A percentile compares a stretch with the other conserved stretches of the same genome.
These are phyloP conservation scores for Rhopilema esculentum DNA, from an alignment of 30 jellyfish, hydroid and myxozoan species.

Conservation along the genomic window DNA sequence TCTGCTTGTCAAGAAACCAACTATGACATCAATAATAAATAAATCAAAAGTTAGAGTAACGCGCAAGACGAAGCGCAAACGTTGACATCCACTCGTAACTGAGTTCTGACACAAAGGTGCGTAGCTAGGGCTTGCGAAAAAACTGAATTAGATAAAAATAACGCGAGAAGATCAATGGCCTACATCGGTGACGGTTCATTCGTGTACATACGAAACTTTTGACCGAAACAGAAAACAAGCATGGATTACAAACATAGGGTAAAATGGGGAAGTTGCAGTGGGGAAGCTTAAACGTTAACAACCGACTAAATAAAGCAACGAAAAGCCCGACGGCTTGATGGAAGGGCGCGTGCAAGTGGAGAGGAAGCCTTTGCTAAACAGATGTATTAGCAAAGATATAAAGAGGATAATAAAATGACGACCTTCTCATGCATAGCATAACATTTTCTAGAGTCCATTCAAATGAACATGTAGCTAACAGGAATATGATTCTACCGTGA, in stretches of 20 bases:
- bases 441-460: background rate
- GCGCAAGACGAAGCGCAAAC: no score
- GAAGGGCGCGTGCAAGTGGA: background rate
- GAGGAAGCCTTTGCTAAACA: background rate
- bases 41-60: background rate
- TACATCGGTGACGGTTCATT: no score
- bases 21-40: background rate
- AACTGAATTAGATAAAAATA: no score
- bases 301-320: conserved; percentile 2
- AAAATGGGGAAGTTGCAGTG: no score
- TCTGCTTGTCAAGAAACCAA: background rate
- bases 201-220: no score
- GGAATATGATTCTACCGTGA: background rate
- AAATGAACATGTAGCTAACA: background rate
- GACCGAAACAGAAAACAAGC: no score
- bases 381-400: background rate
- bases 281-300: no score
- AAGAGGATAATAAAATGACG: background rate
- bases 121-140: background rate
- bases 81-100: no score
- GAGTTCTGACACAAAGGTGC: no score
- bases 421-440: background rate
- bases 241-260: no score
- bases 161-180: no score
- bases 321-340: background rate